Evolutionary conservation across 2,113 vertebrate species (phyloP).

Genomic region (Nothocercus julius): DNA sequence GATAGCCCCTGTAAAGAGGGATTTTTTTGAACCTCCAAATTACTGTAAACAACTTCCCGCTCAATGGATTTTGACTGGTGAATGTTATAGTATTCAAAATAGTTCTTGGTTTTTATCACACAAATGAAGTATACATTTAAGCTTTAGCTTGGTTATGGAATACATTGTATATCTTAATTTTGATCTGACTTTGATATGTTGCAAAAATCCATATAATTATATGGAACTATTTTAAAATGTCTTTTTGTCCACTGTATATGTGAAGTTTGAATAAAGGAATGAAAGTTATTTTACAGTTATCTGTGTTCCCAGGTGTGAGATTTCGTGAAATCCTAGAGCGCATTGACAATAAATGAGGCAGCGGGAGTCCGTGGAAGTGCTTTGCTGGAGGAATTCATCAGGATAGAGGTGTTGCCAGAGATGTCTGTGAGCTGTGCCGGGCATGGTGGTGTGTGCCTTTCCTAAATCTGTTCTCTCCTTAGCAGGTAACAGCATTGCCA

Average conservation of each 20-base stretch:
- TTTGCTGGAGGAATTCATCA: not conserved
- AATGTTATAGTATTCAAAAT: conserved; percentile 60
- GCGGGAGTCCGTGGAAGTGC: not conserved
- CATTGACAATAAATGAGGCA: conserved; percentile 19
- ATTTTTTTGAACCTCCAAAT: conserved; percentile 42
- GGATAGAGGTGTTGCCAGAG: not conserved
- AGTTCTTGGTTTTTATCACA: conserved; percentile 45
- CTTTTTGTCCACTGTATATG: conserved; percentile 72
- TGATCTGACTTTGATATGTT: conserved; percentile 71
- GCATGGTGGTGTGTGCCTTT: not conserved
- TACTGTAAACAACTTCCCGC: conserved; percentile 8
- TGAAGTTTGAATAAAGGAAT: conserved; percentile 73
- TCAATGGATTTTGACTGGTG: conserved; percentile 50
- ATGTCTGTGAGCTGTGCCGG: not conserved
- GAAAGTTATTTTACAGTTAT: conserved; percentile 71
- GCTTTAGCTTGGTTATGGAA: conserved; percentile 65
- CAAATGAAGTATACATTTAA: conserved; percentile 47
- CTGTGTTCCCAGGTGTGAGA: conserved; percentile 56
- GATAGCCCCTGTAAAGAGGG: conserved; percentile 37
- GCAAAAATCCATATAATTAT: conserved; percentile 63
- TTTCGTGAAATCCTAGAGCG: conserved; percentile 48
- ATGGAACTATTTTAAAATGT: conserved; percentile 73
- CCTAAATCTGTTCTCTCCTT: not conserved
- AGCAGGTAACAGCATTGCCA: not conserved
- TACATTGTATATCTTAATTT: conserved; percentile 71